These are phyloP conservation scores for Apamea sordens DNA, from an alignment of 2,888 invertebrate genomes.

Conservation along the genomic window DNA sequence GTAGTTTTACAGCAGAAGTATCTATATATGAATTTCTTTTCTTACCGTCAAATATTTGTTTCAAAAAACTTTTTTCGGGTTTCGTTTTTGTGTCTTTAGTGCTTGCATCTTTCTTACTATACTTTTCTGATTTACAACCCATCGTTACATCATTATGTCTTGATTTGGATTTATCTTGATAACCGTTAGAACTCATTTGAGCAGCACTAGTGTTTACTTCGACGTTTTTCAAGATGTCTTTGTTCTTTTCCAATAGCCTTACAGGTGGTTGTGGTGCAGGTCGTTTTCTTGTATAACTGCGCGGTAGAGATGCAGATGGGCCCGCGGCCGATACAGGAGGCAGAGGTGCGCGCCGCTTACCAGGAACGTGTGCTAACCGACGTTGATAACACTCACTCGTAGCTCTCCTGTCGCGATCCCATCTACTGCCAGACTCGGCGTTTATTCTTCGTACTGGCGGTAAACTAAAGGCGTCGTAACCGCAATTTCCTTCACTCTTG, in stretches of 20 bases:
- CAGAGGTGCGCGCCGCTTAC: constrained; percentile 93
- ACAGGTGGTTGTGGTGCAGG: constrained; percentile 90
- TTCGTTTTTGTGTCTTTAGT: constrained; percentile 79
- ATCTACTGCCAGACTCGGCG: constrained; percentile 66
- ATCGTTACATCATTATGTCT: constrained; percentile 59
- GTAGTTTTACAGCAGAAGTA: constrained; percentile 87
- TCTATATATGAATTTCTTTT: constrained; percentile 83
- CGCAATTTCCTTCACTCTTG: constrained; percentile 73
- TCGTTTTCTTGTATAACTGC: constrained; percentile 82
- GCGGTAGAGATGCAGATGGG: constrained; percentile 73
- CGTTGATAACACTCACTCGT: constrained; percentile 91
- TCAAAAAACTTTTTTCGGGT: constrained; percentile 89
- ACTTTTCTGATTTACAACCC: constrained; percentile 78
- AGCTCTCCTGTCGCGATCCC: constrained; percentile 88
- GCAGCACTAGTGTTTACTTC: constrained; percentile 39
- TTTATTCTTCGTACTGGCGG: constrained; percentile 74
- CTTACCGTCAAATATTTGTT: constrained; percentile 87
- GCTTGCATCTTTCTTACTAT: constrained; percentile 74
- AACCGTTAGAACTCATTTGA: constrained; percentile 73
- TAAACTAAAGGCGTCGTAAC: constrained; percentile 84
- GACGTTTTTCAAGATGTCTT: constrained; percentile 67
- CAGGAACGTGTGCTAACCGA: constrained; percentile 93
- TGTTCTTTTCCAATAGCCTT: constrained; percentile 64
- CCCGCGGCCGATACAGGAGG: constrained; percentile 89
- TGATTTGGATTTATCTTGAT: constrained; percentile 51